Conservation (phyloP, 2,888 invertebrate genomes). For the Choristoneura rosaceana region DNA sequence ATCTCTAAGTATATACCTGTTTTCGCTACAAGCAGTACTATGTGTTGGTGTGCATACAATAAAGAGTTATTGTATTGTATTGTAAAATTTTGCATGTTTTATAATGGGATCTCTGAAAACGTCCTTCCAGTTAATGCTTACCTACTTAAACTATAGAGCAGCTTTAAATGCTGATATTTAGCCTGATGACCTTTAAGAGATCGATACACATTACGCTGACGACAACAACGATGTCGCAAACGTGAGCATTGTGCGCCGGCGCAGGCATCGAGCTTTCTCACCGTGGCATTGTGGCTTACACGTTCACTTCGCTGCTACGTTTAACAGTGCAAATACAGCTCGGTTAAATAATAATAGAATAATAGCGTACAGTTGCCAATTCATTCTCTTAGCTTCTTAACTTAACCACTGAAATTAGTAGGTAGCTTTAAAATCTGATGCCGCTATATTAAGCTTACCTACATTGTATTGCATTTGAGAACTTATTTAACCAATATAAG, state of each 20-base stretch:
- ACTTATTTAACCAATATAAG: conserved; percentile 10
- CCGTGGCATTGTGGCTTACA: conserved; percentile 73
- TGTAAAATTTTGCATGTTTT: neutral
- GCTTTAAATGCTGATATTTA: conserved; percentile 49
- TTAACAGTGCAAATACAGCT: conserved; percentile 21
- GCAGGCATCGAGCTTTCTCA: conserved; percentile 67
- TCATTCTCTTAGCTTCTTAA: neutral
- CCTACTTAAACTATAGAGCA: conserved; percentile 34
- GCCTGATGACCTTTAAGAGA: conserved; percentile 65
- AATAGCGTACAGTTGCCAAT: conserved; percentile 7
- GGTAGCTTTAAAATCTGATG: neutral
- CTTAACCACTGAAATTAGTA: neutral
- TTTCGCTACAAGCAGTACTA: too few species aligned
- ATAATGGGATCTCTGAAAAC: neutral
- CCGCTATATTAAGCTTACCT: neutral
- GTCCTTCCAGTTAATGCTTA: conserved; percentile 16
- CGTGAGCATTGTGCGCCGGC: conserved; percentile 59
- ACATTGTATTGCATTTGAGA: neutral
- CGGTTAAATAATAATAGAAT: conserved; percentile 11
- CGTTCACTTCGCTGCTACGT: conserved; percentile 61
- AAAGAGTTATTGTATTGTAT: too few species aligned
- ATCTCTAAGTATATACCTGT: too few species aligned
- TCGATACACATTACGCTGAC: conserved; percentile 59
- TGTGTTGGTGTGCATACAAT: too few species aligned
- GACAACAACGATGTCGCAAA: conserved; percentile 71